Evolutionary conservation across 2,888 invertebrate species (phyloP), one percentile per base, ranked within the genome.

Genomic region (Cremastinae sp.): DNA sequence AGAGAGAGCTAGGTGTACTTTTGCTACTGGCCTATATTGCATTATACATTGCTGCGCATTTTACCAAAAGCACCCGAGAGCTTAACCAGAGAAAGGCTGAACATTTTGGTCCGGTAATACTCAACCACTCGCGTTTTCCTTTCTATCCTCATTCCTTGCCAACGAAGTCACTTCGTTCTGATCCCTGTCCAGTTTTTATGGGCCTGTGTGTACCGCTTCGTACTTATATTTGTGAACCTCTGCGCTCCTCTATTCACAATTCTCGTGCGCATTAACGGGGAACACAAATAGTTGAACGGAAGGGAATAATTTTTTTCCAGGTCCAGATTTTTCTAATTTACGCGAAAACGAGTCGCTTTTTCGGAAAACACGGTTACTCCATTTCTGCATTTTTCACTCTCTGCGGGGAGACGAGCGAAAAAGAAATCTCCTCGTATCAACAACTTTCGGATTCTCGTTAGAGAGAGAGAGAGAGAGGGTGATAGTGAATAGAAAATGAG

Each of bases 1-100:
- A 49, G 41, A 64, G 70, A 20, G 59, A 43, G 53, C 62, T 56
- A 49, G 71, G 43, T 71, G 62, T 41, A 20, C 61, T 70, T 43
- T 58, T 61, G 53, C 59, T 47, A 20, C 51, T 76, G 64, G 51
- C 74, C 76, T 76, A 69, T 66, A 76, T 76, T 68, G 74, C 74
- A 76, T 76, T 76, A 76, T 74, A 69, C 76, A 76, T 76, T 69
- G 68, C 74, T 49, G 62, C 49, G 62, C 74, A 59, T 76, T 76
- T 76, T 76, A 69, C 64, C 64, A 45, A 76, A 68, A 74, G 76
- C 43, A 68, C 59, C 62, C 68, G 61, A 49, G 74, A 74, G 74
- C 69, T 74, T 73, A 76, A 74, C 76, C 74, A 69, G 71, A 39
- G 69, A 64, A 74, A 64, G 64, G 72, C 74, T 37, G 76, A 73